Evolutionary conservation across 2,113 vertebrate genomes (phyloP).

Genomic region (Merops nubicus): DNA sequence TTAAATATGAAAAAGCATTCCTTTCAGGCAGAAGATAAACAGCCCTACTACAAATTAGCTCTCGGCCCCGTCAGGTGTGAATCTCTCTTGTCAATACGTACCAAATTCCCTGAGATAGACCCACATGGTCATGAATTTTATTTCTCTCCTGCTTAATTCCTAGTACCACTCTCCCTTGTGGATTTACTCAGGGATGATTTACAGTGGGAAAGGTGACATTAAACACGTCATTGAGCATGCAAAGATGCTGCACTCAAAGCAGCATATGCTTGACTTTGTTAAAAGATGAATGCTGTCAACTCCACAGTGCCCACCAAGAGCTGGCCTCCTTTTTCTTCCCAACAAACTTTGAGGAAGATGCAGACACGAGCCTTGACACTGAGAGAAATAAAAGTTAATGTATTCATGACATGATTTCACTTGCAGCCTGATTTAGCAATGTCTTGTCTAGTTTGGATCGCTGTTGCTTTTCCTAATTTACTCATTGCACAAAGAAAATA

Average conservation of each 20-base stretch:
- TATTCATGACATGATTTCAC: conserved; percentile 68
- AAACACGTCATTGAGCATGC: conserved; percentile 79
- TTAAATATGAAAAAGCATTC: conserved; percentile 70
- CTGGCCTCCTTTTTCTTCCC: conserved; percentile 57
- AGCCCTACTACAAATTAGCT: conserved; percentile 68
- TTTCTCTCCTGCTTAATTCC: conserved; percentile 72
- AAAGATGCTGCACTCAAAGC: conserved; percentile 76
- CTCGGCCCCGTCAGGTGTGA: conserved; percentile 70
- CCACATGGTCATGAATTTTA: conserved; percentile 75
- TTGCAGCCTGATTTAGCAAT: conserved; percentile 75
- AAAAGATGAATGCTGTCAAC: conserved; percentile 74
- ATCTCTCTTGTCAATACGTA: conserved; percentile 71
- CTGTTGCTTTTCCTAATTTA: conserved; percentile 76
- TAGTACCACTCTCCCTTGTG: conserved; percentile 75
- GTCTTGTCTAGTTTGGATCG: conserved; percentile 74
- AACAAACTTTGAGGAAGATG: conserved; percentile 61
- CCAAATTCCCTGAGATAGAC: conserved; percentile 71
- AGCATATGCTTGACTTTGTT: conserved; percentile 74
- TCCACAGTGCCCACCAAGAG: conserved; percentile 63
- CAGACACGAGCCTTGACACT: conserved; percentile 59
- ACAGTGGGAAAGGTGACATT: conserved; percentile 80
- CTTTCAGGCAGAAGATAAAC: conserved; percentile 70
- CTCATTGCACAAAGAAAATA: conserved; percentile 79
- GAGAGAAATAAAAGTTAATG: conserved; percentile 70
- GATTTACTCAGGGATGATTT: conserved; percentile 76